Evolutionary conservation across 2,888 invertebrate genomes (phyloP).

Genomic region (Perdita meconis): DNA sequence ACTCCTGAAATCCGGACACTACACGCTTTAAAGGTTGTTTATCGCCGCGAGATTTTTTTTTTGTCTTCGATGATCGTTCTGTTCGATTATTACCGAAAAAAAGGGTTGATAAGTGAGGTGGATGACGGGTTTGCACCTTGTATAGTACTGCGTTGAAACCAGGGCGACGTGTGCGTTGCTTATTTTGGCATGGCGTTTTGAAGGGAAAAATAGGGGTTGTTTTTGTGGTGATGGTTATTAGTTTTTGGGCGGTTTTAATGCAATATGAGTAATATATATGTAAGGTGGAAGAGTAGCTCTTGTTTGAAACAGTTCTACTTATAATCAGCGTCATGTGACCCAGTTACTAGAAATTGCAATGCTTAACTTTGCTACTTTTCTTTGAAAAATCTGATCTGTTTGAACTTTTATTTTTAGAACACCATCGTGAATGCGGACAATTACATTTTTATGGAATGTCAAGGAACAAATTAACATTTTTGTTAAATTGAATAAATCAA

Average conservation of each 20-base stretch:
- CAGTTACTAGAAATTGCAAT: no score
- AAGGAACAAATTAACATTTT: no score
- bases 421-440: no score
- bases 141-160: conserved; percentile 34
- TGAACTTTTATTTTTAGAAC: no score
- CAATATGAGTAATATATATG: no score
- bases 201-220: background rate
- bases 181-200: conserved; percentile 6
- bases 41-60: conserved; percentile 20
- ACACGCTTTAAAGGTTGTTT: conserved; percentile 45
- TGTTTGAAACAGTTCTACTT: no score
- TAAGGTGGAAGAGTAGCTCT: no score
- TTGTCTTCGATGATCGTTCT: no score
- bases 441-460: no score
- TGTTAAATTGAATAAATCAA: no score
- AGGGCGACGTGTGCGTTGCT: conserved; percentile 1
- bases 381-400: no score
- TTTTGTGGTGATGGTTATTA: conserved; percentile 27
- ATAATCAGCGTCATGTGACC: background rate
- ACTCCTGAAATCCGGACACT: conserved; percentile 26
- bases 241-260: background rate
- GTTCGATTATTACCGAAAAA: conserved; percentile 32
- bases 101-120: conserved; percentile 35
- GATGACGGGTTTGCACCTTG: conserved; percentile 18
- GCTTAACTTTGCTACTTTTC: no score